Evolutionary conservation across 2,113 vertebrate species (phyloP).

Genomic region (Amblyopsis rosae): DNA sequence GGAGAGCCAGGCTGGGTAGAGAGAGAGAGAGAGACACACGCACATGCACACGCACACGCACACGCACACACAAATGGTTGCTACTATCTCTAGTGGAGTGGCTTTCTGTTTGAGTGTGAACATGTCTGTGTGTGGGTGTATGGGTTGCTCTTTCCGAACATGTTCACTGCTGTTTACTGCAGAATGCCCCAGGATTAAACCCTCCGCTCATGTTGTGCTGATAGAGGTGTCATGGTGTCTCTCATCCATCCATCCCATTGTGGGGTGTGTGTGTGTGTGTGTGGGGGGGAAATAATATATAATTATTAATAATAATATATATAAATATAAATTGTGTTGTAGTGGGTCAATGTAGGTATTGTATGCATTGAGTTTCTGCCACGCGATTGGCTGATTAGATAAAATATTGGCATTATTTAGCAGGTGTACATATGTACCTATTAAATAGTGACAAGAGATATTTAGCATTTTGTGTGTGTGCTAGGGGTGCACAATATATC

Average conservation of each 20-base stretch:
- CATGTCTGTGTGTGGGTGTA: not conserved
- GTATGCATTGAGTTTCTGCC: not conserved
- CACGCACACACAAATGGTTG: conserved; percentile 2
- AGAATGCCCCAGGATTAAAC: conserved; percentile 36
- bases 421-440: not conserved
- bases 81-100: conserved; percentile 32
- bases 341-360: too few relatives aligned
- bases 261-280: too few relatives aligned
- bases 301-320: too few relatives aligned
- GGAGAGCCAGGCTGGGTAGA: conserved; percentile 45
- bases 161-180: conserved; percentile 28
- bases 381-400: too few relatives aligned
- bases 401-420: too few relatives aligned
- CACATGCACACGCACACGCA: conserved; percentile 27
- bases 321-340: too few relatives aligned
- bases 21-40: conserved; percentile 10
- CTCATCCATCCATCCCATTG: too few relatives aligned
- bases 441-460: too few relatives aligned
- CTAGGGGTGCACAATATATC: too few relatives aligned
- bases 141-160: conserved; percentile 53
- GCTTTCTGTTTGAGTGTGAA: conserved; percentile 49
- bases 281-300: too few relatives aligned
- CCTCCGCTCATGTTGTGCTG: not conserved
- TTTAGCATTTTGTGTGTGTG: not conserved
- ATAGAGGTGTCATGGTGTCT: too few relatives aligned